A percentile compares a stretch with the other conserved stretches of the same genome.
Evolutionary conservation across 2,797 vertebrate species (phyloP).

Genomic region (Acanthiza pusilla): DNA sequence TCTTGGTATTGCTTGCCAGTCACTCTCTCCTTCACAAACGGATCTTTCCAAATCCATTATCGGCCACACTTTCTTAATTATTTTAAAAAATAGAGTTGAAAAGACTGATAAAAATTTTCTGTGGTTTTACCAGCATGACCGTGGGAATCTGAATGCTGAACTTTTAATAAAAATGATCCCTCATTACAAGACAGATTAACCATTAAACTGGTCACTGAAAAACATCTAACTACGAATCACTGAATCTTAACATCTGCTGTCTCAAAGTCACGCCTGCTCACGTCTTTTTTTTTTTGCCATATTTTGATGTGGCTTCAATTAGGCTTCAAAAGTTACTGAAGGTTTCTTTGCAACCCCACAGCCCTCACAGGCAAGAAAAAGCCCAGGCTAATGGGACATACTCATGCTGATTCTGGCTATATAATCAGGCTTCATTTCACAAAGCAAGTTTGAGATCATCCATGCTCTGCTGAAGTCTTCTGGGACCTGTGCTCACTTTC

Average conservation of each 20-base stretch:
- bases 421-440: not conserved
- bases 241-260: not conserved
- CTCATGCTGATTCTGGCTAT: not conserved
- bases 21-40: not conserved
- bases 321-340: not conserved
- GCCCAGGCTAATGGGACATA: not conserved
- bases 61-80: not conserved
- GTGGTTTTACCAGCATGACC: not conserved
- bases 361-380: not conserved
- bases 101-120: not conserved
- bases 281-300: not conserved
- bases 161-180: not conserved
- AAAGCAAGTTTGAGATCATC: not conserved
- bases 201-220: not conserved
- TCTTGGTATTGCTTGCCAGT: slow-evolving; percentile 8
- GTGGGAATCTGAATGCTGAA: not conserved
- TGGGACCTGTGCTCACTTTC: not conserved
- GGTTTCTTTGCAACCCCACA: not conserved
- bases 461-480: not conserved
- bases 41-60: slow-evolving; percentile 36
- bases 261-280: not conserved
- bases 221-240: not conserved
- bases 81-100: not conserved
- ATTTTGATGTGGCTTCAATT: not conserved
- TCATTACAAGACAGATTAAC: not conserved